Evolutionary conservation across 2,113 vertebrate species (phyloP).

Genomic region (Gobio gobio): DNA sequence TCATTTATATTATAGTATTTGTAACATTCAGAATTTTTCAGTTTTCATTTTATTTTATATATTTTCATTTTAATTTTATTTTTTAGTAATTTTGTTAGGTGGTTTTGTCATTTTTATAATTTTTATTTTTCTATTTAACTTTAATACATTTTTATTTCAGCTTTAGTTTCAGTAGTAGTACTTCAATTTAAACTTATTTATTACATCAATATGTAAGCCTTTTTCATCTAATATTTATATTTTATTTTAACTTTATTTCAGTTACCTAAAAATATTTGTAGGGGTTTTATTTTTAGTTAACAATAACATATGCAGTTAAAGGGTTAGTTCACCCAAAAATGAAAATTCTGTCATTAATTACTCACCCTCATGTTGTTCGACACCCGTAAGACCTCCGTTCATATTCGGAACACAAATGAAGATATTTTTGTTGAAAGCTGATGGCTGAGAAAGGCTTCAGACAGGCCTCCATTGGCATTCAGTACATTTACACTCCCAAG

Average conservation of each 20-base stretch:
- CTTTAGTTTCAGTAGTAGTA: background rate
- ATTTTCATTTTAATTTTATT: background rate
- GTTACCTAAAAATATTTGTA: background rate
- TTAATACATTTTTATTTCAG: background rate
- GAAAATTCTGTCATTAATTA: too few relatives aligned
- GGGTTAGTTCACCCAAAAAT: too few relatives aligned
- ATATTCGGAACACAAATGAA: too few relatives aligned
- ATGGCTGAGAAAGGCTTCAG: too few relatives aligned
- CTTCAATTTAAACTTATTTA: background rate
- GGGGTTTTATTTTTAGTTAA: background rate
- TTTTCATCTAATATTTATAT: background rate
- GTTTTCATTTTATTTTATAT: background rate
- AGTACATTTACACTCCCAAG: too few relatives aligned
- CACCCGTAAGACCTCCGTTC: too few relatives aligned
- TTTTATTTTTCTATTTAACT: background rate
- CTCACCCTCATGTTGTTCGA: too few relatives aligned
- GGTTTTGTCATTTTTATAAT: background rate
- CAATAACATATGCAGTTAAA: background rate
- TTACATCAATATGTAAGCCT: background rate
- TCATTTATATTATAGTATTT: background rate
- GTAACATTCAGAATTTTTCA: background rate
- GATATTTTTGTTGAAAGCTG: too few relatives aligned
- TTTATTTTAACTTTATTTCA: background rate
- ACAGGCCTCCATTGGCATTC: too few relatives aligned
- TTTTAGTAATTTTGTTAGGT: background rate